Conservation (phyloP, 2,113 vertebrate species). For the Lamprotornis superbus region DNA sequence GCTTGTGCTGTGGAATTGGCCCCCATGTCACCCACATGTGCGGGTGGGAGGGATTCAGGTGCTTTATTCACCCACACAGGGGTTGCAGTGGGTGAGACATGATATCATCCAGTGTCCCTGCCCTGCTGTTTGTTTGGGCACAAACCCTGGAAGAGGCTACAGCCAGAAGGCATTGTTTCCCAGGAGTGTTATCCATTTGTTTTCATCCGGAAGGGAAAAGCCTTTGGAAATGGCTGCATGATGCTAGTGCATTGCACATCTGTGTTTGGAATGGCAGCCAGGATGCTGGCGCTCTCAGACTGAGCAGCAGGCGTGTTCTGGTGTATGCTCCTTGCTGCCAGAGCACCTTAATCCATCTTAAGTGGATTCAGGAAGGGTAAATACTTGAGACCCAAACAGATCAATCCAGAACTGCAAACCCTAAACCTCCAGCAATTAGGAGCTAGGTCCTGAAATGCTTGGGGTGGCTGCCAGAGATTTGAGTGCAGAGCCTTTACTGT, state of each 20-base stretch:
- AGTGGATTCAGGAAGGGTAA: neutral
- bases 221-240: fast-evolving
- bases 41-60: neutral
- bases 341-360: neutral
- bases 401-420: neutral
- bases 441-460: neutral
- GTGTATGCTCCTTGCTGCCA: neutral
- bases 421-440: neutral
- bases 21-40: fast-evolving
- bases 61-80: neutral
- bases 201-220: neutral
- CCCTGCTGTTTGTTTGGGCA: neutral
- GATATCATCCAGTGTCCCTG: neutral
- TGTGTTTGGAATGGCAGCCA: neutral
- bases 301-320: fast-evolving
- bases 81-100: neutral
- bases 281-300: neutral
- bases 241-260: neutral
- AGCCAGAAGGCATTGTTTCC: neutral
- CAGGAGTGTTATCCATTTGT: fast-evolving
- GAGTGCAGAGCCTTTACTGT: neutral
- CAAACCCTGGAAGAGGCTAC: neutral
- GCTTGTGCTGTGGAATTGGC: neutral
- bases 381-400: neutral
- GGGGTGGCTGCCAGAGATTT: neutral